Conservation (phyloP, 2,797 vertebrate species). For the Tolypeutes matacus region DNA sequence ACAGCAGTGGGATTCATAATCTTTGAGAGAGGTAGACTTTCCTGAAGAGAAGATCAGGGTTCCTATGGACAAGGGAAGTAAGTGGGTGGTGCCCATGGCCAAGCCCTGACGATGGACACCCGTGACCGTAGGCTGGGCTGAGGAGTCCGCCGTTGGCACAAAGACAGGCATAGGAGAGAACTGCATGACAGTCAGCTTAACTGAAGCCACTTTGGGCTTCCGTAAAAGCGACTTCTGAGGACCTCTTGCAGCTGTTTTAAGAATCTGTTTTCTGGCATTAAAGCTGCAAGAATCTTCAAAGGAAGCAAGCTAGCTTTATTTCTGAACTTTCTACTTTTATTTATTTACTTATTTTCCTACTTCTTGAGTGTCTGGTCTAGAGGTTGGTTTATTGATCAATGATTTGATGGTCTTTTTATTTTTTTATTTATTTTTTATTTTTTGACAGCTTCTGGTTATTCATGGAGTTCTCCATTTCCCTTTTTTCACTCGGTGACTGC, state of each 20-base stretch:
- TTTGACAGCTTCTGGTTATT: too few relatives aligned
- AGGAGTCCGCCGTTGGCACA: constrained; percentile 91
- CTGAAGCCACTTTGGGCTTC: constrained; percentile 95
- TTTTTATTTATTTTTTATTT: too few relatives aligned
- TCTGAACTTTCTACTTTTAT: constrained; percentile 90
- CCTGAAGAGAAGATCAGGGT: constrained; percentile 92
- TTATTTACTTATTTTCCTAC: too few relatives aligned
- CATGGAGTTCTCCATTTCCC: too few relatives aligned
- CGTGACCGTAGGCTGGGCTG: constrained; percentile 93
- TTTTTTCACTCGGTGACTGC: too few relatives aligned
- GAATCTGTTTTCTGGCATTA: constrained; percentile 86
- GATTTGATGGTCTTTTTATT: constrained; percentile 87
- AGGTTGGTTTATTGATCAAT: constrained; percentile 81
- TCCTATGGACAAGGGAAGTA: constrained; percentile 92
- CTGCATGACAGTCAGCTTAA: constrained; percentile 97
- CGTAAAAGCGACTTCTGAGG: constrained; percentile 95
- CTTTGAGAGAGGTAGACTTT: constrained; percentile 89
- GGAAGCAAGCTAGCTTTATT: constrained; percentile 84
- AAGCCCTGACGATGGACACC: constrained; percentile 94
- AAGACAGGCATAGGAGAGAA: constrained; percentile 94
- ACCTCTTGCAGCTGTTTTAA: constrained; percentile 78
- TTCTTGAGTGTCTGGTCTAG: constrained; percentile 82
- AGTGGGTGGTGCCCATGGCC: constrained; percentile 91
- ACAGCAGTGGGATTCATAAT: constrained; percentile 79
- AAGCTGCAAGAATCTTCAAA: constrained; percentile 86